These are phyloP conservation scores for Leucophenga varia DNA, from an alignment of 1,140 invertebrate species.

Conservation along the genomic window DNA sequence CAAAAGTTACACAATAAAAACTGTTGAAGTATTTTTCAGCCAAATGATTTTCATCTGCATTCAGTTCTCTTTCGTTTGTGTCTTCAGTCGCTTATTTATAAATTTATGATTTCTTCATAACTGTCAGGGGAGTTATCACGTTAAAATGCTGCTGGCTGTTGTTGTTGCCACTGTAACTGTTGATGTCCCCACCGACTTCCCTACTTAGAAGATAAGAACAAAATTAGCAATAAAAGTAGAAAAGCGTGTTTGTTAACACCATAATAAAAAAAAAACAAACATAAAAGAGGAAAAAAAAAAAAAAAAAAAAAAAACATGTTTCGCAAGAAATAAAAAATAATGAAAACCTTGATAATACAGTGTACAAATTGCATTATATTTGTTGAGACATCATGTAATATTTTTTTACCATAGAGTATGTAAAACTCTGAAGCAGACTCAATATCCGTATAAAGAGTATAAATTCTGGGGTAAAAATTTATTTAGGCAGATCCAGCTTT, in stretches of 20 bases:
- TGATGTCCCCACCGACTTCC: constrained; percentile 15
- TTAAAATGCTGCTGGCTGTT: constrained; percentile 37
- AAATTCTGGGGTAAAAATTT: no score
- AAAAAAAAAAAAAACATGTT: no score
- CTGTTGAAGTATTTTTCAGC: constrained; percentile 32
- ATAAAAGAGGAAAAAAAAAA: no score
- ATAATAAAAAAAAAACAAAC: no score
- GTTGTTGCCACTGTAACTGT: not conserved
- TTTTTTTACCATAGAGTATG: no score
- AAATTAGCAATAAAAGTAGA: constrained; percentile 54
- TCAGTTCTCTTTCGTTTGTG: constrained; percentile 18
- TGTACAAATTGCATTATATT: no score
- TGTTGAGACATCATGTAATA: no score
- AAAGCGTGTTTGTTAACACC: constrained; percentile 53
- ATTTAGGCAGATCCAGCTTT: no score
- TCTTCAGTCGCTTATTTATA: constrained; percentile 49
- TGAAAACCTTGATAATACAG: no score
- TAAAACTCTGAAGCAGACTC: no score
- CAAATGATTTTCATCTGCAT: not conserved
- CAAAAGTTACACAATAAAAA: constrained; percentile 48
- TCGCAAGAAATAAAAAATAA: no score
- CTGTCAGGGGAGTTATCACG: constrained; percentile 52
- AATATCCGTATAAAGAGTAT: no score
- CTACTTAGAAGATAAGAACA: constrained; percentile 35
- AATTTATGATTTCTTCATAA: constrained; percentile 46